Percentiles rank a stretch among this genome's conserved stretches.
These are phyloP conservation scores for Melanargia galathea DNA, from an alignment of 2,888 invertebrate species.

Conservation along the genomic window DNA sequence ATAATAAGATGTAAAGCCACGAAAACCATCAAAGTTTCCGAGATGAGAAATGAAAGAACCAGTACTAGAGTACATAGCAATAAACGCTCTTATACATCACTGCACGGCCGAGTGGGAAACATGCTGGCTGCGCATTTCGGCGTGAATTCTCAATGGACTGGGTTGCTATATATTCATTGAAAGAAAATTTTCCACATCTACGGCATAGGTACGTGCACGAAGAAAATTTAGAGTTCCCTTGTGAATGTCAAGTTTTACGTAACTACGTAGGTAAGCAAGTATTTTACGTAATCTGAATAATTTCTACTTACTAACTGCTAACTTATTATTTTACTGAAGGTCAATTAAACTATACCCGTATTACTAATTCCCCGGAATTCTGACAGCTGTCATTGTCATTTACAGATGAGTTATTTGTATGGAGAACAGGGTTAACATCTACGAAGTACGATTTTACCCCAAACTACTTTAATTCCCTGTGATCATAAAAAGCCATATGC, in stretches of 20 bases:
- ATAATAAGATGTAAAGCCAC: neutral
- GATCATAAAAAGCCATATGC: too few species aligned
- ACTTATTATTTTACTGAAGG: neutral
- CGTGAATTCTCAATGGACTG: slow-evolving; percentile 8
- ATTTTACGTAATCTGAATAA: neutral
- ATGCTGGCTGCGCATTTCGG: slow-evolving; percentile 25
- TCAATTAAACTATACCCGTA: too few species aligned
- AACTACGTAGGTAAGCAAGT: neutral
- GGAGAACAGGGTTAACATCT: too few species aligned
- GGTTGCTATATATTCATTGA: slow-evolving; percentile 12
- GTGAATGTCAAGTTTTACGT: neutral
- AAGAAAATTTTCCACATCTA: slow-evolving; percentile 11
- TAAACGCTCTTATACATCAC: slow-evolving; percentile 58
- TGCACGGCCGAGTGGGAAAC: slow-evolving; percentile 42
- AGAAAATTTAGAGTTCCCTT: slow-evolving; percentile 7
- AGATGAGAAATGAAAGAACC: neutral
- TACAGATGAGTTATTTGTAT: too few species aligned
- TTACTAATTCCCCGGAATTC: too few species aligned
- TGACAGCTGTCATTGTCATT: too few species aligned
- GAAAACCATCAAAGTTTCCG: neutral
- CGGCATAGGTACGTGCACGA: neutral
- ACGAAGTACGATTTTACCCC: too few species aligned
- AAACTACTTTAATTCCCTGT: too few species aligned
- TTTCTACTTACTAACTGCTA: neutral
- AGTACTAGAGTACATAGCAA: slow-evolving; percentile 43